Evolutionary conservation across 2,113 vertebrate species (phyloP).

Genomic region (Silurus asotus): DNA sequence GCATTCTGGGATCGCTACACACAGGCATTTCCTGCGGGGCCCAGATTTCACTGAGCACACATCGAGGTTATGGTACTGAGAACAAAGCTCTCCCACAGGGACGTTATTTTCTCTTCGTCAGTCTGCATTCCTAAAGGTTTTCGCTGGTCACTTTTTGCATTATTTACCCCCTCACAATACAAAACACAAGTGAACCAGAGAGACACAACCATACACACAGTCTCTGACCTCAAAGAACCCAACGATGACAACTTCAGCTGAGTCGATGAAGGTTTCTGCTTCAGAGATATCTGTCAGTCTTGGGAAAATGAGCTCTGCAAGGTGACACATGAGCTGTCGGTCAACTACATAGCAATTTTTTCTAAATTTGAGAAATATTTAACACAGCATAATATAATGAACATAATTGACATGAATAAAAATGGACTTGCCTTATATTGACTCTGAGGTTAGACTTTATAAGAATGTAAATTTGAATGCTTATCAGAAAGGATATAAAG

Average conservation of each 20-base stretch:
- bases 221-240: conserved; percentile 91
- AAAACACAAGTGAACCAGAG: not conserved
- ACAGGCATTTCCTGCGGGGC: conserved; percentile 49
- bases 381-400: not conserved
- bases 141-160: not conserved
- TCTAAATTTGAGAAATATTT: not conserved
- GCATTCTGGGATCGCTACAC: conserved; percentile 47
- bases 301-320: conserved; percentile 61
- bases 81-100: conserved; percentile 20
- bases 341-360: not conserved
- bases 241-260: conserved; percentile 81
- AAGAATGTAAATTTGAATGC: not conserved
- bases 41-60: conserved; percentile 49
- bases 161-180: not conserved
- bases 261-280: conserved; percentile 72
- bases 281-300: conserved; percentile 66
- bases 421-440: not conserved
- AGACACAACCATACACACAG: conserved; percentile 17
- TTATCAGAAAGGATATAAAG: not conserved
- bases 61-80: conserved; percentile 52
- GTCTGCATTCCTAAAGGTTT: conserved; percentile 1
- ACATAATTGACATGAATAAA: not conserved
- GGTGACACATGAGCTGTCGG: not conserved
- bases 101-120: conserved; percentile 22
- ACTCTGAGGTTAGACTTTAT: not conserved